These are phyloP conservation scores for Amazona vittata DNA, from an alignment of 2,113 vertebrate species.

Conservation along the genomic window DNA sequence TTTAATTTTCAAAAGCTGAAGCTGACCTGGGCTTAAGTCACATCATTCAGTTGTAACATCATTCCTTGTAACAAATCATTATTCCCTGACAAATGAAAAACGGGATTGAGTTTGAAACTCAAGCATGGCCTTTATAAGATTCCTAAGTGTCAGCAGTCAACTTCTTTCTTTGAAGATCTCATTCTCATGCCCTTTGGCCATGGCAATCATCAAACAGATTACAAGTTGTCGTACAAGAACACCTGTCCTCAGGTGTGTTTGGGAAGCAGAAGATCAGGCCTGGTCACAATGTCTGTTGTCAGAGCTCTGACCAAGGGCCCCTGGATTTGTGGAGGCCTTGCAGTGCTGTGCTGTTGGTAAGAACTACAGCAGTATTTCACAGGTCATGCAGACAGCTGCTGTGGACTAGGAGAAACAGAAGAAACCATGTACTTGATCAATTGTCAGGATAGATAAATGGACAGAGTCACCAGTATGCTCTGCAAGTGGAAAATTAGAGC, in stretches of 20 bases:
- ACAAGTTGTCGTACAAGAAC: background rate
- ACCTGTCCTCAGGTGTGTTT: background rate
- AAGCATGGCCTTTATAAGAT: background rate
- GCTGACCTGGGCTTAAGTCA: too few relatives aligned
- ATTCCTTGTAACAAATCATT: background rate
- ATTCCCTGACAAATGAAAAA: background rate
- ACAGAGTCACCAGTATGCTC: background rate
- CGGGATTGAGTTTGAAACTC: background rate
- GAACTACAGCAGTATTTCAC: background rate
- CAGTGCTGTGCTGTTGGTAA: background rate
- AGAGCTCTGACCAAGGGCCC: background rate
- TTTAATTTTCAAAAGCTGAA: too few relatives aligned
- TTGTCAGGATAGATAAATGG: background rate
- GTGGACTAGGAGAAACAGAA: background rate
- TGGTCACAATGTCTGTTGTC: background rate
- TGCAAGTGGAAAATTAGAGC: background rate
- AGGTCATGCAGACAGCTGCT: background rate
- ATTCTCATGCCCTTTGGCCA: background rate
- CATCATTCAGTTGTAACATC: background rate
- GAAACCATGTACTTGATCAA: background rate
- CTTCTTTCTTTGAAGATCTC: background rate
- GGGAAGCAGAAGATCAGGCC: background rate
- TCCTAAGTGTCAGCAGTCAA: background rate
- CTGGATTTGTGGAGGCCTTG: accelerated
- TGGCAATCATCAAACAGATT: background rate